Base-by-base conservation (phyloP, 1,140 invertebrate species). In the Drosophila orosa region DNA sequence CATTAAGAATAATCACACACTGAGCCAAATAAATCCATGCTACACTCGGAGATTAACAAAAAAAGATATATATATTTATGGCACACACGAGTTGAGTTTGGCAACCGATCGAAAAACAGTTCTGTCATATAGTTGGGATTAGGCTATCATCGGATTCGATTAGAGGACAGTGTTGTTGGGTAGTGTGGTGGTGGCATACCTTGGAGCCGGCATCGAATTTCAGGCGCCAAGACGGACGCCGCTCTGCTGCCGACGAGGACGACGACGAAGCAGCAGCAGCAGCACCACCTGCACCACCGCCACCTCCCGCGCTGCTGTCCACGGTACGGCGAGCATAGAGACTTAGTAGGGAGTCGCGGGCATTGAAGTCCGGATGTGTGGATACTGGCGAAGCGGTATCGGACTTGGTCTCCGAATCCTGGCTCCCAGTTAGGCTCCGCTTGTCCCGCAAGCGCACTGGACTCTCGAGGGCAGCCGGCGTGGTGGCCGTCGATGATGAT, bases 181-280 rank as follows among this genome's bases (percentile, higher is more conserved):
- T 62, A 17, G 33, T 75, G 61, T 89, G 59, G 48, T 89, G 59
- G 48, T 52, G 83, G 86, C 81, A 93, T 94, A 97, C 96, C 96
- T 97, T 98, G 93, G 95, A 97, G 92, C 95, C 95, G 92, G 96
- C 96, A 94, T 97, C 96, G 92, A 97, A 95, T 92, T 96, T 95
- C 77, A 98, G 94, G 92, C 97, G 95, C 97, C 97, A 98, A 74
- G 97, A 98, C 3, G 97, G 97, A 90, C 97, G 94, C 69, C 97
- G 94, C 92, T 98, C 97, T 24, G 87, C 78, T 65, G 82, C 77
- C 29, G 89, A 79, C 25, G 58, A 57, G n/a, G 68, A 59, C 22
- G 72, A 48, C n/a, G 71, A 58, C 17, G 48, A 61, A 12, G 65
- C 19, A 9, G 68, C 27, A 9, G 48, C 29, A 67, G 50, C 72